Base-by-base conservation (phyloP, 2,888 invertebrate species). In the Blastobasis lacticolella region DNA sequence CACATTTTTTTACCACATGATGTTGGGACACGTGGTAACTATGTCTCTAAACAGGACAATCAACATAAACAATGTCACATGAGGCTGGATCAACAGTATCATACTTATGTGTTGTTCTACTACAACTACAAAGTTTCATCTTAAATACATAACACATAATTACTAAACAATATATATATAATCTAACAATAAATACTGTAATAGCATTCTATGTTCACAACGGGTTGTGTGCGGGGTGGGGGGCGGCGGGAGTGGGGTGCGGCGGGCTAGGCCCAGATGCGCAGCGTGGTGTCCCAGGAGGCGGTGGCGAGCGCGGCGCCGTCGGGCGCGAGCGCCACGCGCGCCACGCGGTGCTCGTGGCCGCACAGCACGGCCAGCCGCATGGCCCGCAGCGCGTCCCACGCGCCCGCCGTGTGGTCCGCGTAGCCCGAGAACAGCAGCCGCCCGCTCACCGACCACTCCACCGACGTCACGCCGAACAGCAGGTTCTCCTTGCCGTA, bases 361-460 rank as follows among this genome's bases (percentile, higher is more conserved):
- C 97, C 97, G 75, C 96, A 97, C 53, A 98, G 88, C 63, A 97
- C 91, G 72, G 95, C 94, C 48, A 97, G 94, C 57, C 98, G 91
- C 66, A 92, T 92, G 63, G 96, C 97, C 77, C 99, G 99, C 59
- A 99, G 89, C 42, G 97, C 97, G 87, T 99, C 99, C 99, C 99
- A 99, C 41, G 98, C 95, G 84, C 98, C 97, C 50, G 99, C 97
- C 41, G 98, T 98, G 85, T 99, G 98, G 88, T 99, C 99, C 79
- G 97, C 97, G 89, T 99, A 99, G 54, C 98, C 99, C 64, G 98
- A 98, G 89, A 99, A 99, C 65, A 99, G 88, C 59, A 99, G 89
- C 10, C 99, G 94, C 36, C 95, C 97, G 81, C 97, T 97, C 46
- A 97, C 93, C 56, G 98, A 98, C 81, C 99, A 97, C 84, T 99